phyloP scores from a whole-genome alignment of 2,113 vertebrate genomes.

The Genyomyrus donnyi region DNA sequence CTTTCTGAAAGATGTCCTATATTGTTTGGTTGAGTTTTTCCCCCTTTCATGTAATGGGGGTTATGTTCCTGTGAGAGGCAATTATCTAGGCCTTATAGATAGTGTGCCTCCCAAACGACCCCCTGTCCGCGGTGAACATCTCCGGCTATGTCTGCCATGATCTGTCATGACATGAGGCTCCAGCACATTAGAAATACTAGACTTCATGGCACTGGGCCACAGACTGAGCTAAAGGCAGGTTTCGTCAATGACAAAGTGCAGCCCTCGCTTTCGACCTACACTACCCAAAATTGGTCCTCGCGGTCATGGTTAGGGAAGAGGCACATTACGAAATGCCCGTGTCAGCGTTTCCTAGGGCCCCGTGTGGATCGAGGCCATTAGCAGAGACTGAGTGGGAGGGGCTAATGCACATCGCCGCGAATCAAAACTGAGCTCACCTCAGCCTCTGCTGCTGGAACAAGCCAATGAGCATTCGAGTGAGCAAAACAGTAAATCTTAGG shows the following conservation, averaged over 20 bases:
- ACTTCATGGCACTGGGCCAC: slow-evolving; percentile 24
- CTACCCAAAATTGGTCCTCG: slow-evolving; percentile 5
- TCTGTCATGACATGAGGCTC: slow-evolving; percentile 42
- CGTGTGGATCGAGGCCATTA: not conserved
- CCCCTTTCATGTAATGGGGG: slow-evolving; percentile 27
- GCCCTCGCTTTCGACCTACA: not conserved
- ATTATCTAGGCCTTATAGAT: slow-evolving; percentile 56
- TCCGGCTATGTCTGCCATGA: slow-evolving; percentile 37
- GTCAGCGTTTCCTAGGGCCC: slow-evolving; percentile 3
- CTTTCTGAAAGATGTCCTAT: not conserved
- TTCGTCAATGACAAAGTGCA: not conserved
- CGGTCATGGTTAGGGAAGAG: not conserved
- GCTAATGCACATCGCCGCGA: not conserved
- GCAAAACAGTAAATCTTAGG: not conserved
- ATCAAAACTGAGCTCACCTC: not conserved
- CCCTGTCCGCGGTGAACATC: slow-evolving; percentile 57
- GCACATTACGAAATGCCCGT: not conserved
- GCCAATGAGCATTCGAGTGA: not conserved
- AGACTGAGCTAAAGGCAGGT: not conserved
- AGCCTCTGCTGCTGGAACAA: not conserved
- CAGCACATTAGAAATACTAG: slow-evolving; percentile 34
- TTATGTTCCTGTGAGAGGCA: slow-evolving; percentile 43
- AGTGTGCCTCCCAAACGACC: slow-evolving; percentile 47
- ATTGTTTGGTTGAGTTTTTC: slow-evolving; percentile 39
- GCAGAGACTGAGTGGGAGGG: not conserved